These are phyloP conservation scores for Protonibea diacanthus DNA, from an alignment of 2,797 vertebrate species.

Conservation along the genomic window DNA sequence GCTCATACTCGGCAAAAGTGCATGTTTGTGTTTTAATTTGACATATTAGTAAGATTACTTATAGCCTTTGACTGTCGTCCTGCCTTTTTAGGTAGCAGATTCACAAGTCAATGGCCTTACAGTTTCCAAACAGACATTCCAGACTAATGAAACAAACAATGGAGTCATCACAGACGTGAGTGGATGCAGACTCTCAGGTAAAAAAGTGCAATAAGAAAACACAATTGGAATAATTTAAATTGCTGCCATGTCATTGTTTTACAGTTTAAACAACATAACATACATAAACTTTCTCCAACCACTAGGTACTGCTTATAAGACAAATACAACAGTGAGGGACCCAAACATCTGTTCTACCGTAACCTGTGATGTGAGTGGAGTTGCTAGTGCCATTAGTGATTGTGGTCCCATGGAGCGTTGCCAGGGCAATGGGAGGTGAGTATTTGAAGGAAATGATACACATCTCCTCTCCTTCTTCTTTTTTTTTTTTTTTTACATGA, in stretches of 20 bases:
- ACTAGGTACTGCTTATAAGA: constrained; percentile 50
- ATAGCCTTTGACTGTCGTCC: not conserved
- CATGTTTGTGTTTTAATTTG: not conserved
- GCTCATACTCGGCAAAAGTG: no score
- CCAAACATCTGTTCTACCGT: constrained; percentile 48
- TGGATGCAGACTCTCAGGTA: constrained; percentile 63
- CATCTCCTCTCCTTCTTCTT: no score
- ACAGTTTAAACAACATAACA: not conserved
- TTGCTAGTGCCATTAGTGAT: constrained; percentile 14
- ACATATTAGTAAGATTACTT: not conserved
- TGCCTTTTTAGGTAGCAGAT: constrained; percentile 46
- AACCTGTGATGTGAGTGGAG: constrained; percentile 51
- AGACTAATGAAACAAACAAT: constrained; percentile 29
- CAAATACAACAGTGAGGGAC: constrained; percentile 40
- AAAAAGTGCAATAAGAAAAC: not conserved
- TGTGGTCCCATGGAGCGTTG: constrained; percentile 60
- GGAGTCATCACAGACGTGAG: constrained; percentile 62
- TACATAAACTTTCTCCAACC: not conserved
- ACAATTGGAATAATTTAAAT: not conserved
- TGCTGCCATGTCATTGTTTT: not conserved
- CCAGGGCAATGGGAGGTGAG: constrained; percentile 51
- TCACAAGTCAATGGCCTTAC: constrained; percentile 49
- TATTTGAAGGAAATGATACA: not conserved
- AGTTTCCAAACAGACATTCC: constrained; percentile 48
- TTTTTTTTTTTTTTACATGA: no score